phyloP scores from a whole-genome alignment of 2,797 vertebrate genomes.

The Gambelia wislizenii region DNA sequence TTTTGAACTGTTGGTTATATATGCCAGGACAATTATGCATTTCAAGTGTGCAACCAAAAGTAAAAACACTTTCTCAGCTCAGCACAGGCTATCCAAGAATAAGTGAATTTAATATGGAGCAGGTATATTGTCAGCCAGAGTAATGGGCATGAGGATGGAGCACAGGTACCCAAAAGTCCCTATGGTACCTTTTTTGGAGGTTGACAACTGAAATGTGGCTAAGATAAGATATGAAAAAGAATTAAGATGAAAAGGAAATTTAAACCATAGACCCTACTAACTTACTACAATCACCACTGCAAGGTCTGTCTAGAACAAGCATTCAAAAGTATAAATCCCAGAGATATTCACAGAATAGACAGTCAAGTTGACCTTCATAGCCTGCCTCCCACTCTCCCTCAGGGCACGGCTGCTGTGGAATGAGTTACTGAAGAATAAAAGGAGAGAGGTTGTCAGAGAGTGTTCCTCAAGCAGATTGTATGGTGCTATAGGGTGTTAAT shows the following conservation, averaged over 20 bases:
- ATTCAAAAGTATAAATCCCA: slow-evolving; percentile 19
- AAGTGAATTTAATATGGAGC: background rate
- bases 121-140: background rate
- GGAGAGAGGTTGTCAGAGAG: background rate
- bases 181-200: background rate
- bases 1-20: background rate
- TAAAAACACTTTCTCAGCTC: background rate
- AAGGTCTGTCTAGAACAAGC: background rate
- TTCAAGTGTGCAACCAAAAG: background rate
- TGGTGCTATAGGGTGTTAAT: background rate
- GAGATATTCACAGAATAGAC: slow-evolving; percentile 11
- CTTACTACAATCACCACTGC: background rate
- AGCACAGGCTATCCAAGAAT: background rate
- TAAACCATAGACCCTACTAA: background rate
- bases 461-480: background rate
- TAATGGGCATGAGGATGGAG: background rate
- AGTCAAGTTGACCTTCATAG: slow-evolving; percentile 19
- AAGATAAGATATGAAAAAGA: slow-evolving; percentile 8
- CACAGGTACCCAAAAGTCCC: background rate
- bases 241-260: slow-evolving; percentile 9
- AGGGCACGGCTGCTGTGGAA: background rate
- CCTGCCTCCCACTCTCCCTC: slow-evolving; percentile 4
- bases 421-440: slow-evolving; percentile 6
- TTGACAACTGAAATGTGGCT: background rate
- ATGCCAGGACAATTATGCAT: background rate